phyloP scores from a whole-genome alignment of 2,797 vertebrate species.

The Okamejei kenojei region DNA sequence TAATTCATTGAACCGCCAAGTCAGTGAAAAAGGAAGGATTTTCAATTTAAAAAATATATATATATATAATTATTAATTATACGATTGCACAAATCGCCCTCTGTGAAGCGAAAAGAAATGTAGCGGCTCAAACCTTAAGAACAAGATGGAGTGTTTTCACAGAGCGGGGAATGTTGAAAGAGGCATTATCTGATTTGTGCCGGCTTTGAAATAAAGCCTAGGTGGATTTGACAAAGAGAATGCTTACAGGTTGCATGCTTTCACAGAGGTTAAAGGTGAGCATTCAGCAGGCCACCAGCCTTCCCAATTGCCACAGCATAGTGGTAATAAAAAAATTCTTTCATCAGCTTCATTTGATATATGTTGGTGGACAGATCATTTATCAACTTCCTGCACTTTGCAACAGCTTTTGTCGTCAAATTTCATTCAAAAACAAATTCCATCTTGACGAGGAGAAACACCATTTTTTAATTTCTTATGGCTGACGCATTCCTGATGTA shows the following conservation, averaged over 20 bases:
- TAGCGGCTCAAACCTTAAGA: not conserved
- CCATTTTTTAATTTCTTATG: not conserved
- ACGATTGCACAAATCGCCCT: not conserved
- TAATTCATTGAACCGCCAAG: not conserved
- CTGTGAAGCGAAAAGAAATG: not conserved
- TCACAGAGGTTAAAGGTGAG: constrained; percentile 21
- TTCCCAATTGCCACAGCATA: constrained; percentile 1
- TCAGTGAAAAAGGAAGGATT: not conserved
- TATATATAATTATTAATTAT: not conserved
- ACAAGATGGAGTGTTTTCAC: not conserved
- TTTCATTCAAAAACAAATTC: constrained; percentile 32
- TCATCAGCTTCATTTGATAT: constrained; percentile 34
- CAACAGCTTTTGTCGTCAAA: not conserved
- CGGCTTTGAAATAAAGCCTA: constrained; percentile 28
- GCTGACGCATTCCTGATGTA: not conserved
- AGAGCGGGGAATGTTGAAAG: constrained; percentile 25
- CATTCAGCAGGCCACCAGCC: constrained; percentile 17
- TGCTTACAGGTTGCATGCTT: constrained; percentile 12
- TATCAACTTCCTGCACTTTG: constrained; percentile 6
- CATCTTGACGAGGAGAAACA: not conserved
- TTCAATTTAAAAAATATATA: too few species aligned
- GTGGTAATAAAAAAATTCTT: constrained; percentile 32
- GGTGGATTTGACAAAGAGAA: constrained; percentile 9
- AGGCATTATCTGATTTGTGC: constrained; percentile 33
- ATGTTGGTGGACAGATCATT: constrained; percentile 19